Evolutionary conservation across 2,888 invertebrate species (phyloP).

Genomic region (Monochamus alternatus): DNA sequence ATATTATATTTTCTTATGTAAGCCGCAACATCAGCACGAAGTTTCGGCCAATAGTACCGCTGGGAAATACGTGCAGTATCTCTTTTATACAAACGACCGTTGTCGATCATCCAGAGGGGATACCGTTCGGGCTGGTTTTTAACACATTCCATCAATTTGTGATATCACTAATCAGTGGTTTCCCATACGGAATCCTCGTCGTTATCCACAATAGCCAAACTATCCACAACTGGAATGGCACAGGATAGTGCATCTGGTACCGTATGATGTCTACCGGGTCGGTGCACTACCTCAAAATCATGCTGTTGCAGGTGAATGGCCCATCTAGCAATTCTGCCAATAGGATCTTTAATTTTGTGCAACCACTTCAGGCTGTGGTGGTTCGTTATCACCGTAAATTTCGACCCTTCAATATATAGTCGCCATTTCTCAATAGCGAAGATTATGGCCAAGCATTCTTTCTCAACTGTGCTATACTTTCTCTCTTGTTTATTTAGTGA

Average conservation of each 20-base stretch:
- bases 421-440: conserved; percentile 46
- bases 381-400: conserved; percentile 48
- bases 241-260: conserved; percentile 42
- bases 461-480: conserved; percentile 36
- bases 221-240: not conserved
- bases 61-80: conserved; percentile 23
- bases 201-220: too few relatives aligned
- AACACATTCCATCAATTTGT: conserved; percentile 43
- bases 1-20: conserved; percentile 26
- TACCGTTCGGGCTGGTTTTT: conserved; percentile 19
- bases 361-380: conserved; percentile 40
- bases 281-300: conserved; percentile 48
- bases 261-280: conserved; percentile 39
- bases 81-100: conserved; percentile 45
- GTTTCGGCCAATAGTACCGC: conserved; percentile 28
- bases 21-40: conserved; percentile 19
- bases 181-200: too few relatives aligned
- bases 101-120: conserved; percentile 49
- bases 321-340: conserved; percentile 37
- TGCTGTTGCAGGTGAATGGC: conserved; percentile 43
- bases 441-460: conserved; percentile 31
- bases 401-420: conserved; percentile 44
- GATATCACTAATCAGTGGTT: conserved; percentile 32
- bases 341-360: conserved; percentile 42
- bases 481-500: conserved; percentile 35